Evolutionary conservation across 2,888 invertebrate genomes (phyloP), one percentile per base, ranked within the genome.

Genomic region (Microctonus brassicae): DNA sequence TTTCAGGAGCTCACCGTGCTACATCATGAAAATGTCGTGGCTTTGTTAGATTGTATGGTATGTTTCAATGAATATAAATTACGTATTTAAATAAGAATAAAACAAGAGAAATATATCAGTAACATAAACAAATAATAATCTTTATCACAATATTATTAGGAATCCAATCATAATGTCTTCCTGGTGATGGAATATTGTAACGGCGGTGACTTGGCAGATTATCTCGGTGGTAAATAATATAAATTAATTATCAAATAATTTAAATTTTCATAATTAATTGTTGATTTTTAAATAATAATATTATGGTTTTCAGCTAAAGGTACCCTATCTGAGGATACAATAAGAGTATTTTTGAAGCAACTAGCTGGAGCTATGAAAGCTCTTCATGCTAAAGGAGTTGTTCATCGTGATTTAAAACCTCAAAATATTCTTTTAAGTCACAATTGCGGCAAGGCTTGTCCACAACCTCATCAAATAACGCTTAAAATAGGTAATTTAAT

Each of bases 131-230:
- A 60, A 61, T 75, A 33, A 65, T 22, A 63, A 64, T 63, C 63
- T 26, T 24, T 61, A 26, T 60, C 73, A 76, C 75, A 79, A 80
- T 73, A 62, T 73, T 87, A 88, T 69, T 84, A 92, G 92, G 98
- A 99, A 90, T 96, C 97, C 73, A 91, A 94, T 77, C 94, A 95
- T 81, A 95, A 97, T 89, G 98, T 99, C 79, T 98, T 94, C 90
- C 93, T 99, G 83, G 97, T 99, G 82, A 99, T 99, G 98, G 99
- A 99, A 95, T 99, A 97, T 89, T 99, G 99, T 90, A 99, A 99
- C 91, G 98, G 98, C 62, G 99, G 99, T 24, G 99, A 99, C 89
- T 90, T 99, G 88, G 98, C 98, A 22, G 99, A 99, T 90, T 99
- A 99, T 90, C 91, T 99, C 78, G 93, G 93, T 86, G 93, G 93